Percentiles rank a stretch among this genome's conserved stretches.
Conservation (phyloP, 2,113 vertebrate genomes). For the Oenanthe oenanthe region DNA sequence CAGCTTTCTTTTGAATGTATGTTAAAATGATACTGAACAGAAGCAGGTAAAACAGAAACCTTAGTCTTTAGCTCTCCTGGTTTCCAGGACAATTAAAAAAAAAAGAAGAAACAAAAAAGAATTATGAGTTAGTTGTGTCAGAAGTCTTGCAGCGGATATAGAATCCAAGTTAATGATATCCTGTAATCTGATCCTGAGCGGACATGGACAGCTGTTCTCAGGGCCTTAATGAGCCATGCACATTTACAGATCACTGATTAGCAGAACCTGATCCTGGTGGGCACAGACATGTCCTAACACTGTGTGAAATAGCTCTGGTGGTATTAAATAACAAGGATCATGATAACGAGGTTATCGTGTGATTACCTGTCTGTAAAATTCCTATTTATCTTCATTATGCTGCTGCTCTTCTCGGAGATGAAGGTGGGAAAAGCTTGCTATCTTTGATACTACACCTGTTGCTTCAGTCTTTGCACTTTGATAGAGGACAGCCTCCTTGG, state of each 20-base stretch:
- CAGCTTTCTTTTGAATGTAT: conserved; percentile 29
- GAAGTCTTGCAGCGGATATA: conserved; percentile 56
- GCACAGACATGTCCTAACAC: conserved; percentile 68
- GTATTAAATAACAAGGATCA: conserved; percentile 70
- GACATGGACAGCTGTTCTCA: conserved; percentile 61
- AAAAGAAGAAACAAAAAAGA: neutral
- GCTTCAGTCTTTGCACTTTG: neutral
- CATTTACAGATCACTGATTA: conserved; percentile 64
- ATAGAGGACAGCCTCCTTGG: neutral
- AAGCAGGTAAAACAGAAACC: conserved; percentile 57
- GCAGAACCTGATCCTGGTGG: conserved; percentile 52
- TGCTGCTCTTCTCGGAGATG: conserved; percentile 26
- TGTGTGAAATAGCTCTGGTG: conserved; percentile 54
- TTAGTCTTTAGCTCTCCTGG: neutral
- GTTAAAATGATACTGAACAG: conserved; percentile 60
- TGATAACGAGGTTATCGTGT: conserved; percentile 47
- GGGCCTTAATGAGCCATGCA: conserved; percentile 49
- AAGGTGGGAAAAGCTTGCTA: conserved; percentile 31
- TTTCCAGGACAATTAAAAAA: neutral
- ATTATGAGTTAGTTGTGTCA: conserved; percentile 44
- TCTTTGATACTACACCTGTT: conserved; percentile 36
- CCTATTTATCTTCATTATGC: conserved; percentile 76
- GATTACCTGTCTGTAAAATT: conserved; percentile 74
- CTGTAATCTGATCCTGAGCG: conserved; percentile 63
- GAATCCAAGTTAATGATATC: conserved; percentile 67